These are phyloP conservation scores for Macrocentrus cingulum DNA, from an alignment of 1,140 invertebrate genomes.

Conservation along the genomic window DNA sequence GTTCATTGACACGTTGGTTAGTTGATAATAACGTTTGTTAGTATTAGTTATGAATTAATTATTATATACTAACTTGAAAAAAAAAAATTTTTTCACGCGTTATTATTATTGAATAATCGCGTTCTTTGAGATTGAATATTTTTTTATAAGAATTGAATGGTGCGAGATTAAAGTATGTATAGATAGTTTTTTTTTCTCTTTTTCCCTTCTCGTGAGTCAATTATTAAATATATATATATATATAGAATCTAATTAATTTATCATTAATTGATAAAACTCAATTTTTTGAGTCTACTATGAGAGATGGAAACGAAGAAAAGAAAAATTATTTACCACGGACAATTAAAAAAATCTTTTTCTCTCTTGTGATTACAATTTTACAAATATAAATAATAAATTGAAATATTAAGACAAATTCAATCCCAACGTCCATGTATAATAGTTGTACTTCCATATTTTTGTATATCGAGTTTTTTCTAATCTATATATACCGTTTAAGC, in stretches of 20 bases:
- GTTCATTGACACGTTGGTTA: conserved; percentile 26
- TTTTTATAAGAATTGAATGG: conserved; percentile 5
- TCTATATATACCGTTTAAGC: conserved; percentile 44
- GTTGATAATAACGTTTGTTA: conserved; percentile 28
- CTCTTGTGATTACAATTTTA: too few species aligned
- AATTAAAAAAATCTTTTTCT: too few species aligned
- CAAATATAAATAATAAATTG: too few species aligned
- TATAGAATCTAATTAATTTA: neutral
- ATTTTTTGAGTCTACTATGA: too few species aligned
- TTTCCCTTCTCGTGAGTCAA: neutral
- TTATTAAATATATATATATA: neutral
- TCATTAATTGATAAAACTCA: too few species aligned
- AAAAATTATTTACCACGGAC: too few species aligned
- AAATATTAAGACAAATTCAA: neutral
- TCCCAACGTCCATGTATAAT: conserved; percentile 17
- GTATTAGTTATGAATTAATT: conserved; percentile 21
- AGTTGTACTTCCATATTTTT: conserved; percentile 53
- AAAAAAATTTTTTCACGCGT: neutral
- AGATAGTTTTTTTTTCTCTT: neutral
- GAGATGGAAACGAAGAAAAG: too few species aligned
- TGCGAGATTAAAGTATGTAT: too few species aligned
- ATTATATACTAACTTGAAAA: neutral
- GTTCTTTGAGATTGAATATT: conserved; percentile 12
- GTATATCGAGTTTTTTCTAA: conserved; percentile 56
- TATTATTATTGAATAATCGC: neutral